phyloP scores from a whole-genome alignment of 2,113 vertebrate genomes.

The Neotragus moschatus region DNA sequence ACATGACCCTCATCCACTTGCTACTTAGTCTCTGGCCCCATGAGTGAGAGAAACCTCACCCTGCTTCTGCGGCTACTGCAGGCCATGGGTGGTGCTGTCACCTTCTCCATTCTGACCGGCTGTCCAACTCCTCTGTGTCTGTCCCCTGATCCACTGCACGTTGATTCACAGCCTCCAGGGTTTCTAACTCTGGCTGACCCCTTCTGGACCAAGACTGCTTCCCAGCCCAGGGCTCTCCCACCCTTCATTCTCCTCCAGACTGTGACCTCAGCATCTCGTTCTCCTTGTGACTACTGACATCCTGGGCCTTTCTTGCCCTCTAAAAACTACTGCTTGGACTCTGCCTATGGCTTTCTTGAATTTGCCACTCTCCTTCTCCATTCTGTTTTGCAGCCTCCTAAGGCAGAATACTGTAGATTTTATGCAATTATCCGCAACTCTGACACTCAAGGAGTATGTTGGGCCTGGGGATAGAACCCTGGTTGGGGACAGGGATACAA shows the following conservation, averaged over 20 bases:
- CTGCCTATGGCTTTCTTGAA: neutral
- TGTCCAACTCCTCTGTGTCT: slow-evolving; percentile 95
- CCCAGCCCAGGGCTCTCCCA: neutral
- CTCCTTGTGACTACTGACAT: neutral
- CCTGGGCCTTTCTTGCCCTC: neutral
- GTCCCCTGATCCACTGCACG: neutral
- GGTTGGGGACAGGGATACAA: neutral
- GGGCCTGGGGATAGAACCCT: neutral
- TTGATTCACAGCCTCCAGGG: neutral
- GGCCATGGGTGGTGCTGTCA: slow-evolving; percentile 88
- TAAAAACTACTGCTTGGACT: neutral
- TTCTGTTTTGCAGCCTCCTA: neutral
- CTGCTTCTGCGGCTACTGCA: slow-evolving; percentile 91
- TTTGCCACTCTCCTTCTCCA: neutral
- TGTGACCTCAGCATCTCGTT: slow-evolving; percentile 2
- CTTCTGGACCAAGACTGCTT: neutral
- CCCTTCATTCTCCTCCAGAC: neutral
- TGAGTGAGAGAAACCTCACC: slow-evolving; percentile 91
- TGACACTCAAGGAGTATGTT: neutral
- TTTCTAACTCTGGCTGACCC: neutral
- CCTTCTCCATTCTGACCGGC: slow-evolving; percentile 93
- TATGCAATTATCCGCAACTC: neutral
- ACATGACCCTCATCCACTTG: slow-evolving; percentile 97
- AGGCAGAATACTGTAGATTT: neutral
- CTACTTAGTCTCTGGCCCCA: slow-evolving; percentile 90